Conservation (phyloP, 2,797 vertebrate genomes). For the Danio choprae region DNA sequence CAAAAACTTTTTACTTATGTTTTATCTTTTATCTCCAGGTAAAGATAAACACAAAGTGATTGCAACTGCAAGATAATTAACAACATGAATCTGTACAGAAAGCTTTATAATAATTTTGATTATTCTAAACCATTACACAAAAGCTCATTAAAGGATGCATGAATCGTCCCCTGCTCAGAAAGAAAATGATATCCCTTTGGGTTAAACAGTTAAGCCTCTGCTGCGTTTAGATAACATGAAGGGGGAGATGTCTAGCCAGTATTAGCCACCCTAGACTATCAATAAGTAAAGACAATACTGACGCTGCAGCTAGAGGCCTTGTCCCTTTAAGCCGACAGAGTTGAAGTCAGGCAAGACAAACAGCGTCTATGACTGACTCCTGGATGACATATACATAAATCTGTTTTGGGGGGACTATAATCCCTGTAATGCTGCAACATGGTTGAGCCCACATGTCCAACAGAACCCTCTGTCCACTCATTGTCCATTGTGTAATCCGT, state of each 20-base stretch:
- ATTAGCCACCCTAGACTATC: constrained; percentile 58
- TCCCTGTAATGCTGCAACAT: constrained; percentile 66
- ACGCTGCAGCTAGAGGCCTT: constrained; percentile 36
- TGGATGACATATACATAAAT: constrained; percentile 70
- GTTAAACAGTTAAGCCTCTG: constrained; percentile 49
- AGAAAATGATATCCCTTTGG: constrained; percentile 47
- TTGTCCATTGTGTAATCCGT: constrained; percentile 72
- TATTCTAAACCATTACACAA: neutral
- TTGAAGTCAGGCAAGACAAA: constrained; percentile 62
- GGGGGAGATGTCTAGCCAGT: constrained; percentile 58
- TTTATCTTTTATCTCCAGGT: neutral
- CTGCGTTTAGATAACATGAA: constrained; percentile 61
- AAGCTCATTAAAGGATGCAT: constrained; percentile 13
- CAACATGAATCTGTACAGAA: constrained; percentile 1
- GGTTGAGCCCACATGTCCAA: constrained; percentile 68
- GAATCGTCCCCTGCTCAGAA: constrained; percentile 1
- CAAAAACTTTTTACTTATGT: neutral
- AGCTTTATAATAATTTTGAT: constrained; percentile 27
- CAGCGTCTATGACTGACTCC: constrained; percentile 62
- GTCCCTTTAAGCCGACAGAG: constrained; percentile 60
- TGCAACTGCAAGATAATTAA: neutral
- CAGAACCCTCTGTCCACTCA: constrained; percentile 47
- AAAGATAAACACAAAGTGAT: neutral
- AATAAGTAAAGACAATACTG: constrained; percentile 61
- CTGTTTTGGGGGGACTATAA: constrained; percentile 68